A percentile compares a stretch with the other conserved stretches of the same genome.
Conservation (phyloP, 2,797 vertebrate species). For the Sebastes reedi region DNA sequence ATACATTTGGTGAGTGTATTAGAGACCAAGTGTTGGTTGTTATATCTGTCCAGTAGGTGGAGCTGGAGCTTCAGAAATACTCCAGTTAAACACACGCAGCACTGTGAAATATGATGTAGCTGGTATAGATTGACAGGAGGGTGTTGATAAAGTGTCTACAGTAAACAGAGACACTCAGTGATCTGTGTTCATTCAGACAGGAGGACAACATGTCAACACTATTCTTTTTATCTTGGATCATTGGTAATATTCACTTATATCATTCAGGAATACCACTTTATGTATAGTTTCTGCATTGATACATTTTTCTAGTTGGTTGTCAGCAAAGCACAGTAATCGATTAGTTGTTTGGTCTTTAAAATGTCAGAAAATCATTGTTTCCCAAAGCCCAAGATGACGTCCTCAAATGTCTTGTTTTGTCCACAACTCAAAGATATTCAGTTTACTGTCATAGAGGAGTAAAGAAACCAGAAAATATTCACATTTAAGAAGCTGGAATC, state of each 20-base stretch:
- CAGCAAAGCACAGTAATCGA: neutral
- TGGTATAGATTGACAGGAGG: neutral
- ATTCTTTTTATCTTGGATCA: neutral
- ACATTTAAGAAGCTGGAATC: too few species aligned
- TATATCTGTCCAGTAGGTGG: conserved; percentile 47
- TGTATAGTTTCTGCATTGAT: neutral
- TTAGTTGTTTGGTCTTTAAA: too few species aligned
- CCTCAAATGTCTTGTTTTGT: too few species aligned
- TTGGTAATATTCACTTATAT: neutral
- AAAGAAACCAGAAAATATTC: too few species aligned
- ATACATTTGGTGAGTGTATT: neutral
- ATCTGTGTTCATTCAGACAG: neutral
- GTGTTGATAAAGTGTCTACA: neutral
- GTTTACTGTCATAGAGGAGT: too few species aligned
- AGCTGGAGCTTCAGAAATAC: conserved; percentile 27
- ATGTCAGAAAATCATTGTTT: too few species aligned
- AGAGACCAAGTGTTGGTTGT: neutral
- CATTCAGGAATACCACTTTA: neutral
- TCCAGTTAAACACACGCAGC: neutral
- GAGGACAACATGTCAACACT: neutral
- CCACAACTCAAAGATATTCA: too few species aligned
- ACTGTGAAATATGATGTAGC: neutral
- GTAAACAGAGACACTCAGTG: neutral
- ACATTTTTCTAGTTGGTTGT: neutral
- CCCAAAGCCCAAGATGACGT: too few species aligned